Base-by-base conservation (phyloP, 1,140 invertebrate genomes). In the Drosophila virilis region DNA sequence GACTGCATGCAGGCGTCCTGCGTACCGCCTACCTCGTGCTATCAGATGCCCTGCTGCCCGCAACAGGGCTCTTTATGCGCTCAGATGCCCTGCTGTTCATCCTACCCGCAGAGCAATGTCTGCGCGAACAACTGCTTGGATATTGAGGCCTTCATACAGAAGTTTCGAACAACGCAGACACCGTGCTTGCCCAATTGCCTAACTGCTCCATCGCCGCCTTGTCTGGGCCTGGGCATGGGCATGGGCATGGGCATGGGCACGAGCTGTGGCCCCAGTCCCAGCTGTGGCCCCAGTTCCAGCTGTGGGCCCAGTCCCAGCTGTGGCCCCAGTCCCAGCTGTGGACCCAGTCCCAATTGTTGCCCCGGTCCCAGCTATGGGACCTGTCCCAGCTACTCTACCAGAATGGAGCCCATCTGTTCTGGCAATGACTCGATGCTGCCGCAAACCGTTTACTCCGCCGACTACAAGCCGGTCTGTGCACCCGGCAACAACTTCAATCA, bases 371-470 rank as follows among this genome's bases (percentile, higher is more conserved):
- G 22, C 22, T 22, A 2, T 22, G 22, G 22, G 2, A 1, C 22
- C 22, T 3, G 22, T 22, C 22, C 22, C 22, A 22, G 22, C 22
- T 37, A 8, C 35, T 37, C 35, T 9, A n/a, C 12, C 1, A n/a
- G 6, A 8, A 45, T 46, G 57, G n/a, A 17, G 2, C 8, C n/a
- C 42, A 6, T 2, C 1, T 17, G 7, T 22, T 48, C 6, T 10
- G 8, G 8, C 42, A 68, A 74, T n/a, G 80, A 78, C 17, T 1
- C 22, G 2, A 8, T 83, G 8, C 59, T 79, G 10, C 0, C 6
- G 9, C 51, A 66, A 12, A 77, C 67, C 1, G 77, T 84, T 7
- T 84, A 84, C 33, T 15, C 13, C 17, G 46, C 45, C 3, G 80
- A 84, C 22, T 84, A 77, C 15, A 52, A 38, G 5, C 73, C 76